Base-by-base conservation (phyloP, 2,113 vertebrate species). In the Patagioenas fasciata region DNA sequence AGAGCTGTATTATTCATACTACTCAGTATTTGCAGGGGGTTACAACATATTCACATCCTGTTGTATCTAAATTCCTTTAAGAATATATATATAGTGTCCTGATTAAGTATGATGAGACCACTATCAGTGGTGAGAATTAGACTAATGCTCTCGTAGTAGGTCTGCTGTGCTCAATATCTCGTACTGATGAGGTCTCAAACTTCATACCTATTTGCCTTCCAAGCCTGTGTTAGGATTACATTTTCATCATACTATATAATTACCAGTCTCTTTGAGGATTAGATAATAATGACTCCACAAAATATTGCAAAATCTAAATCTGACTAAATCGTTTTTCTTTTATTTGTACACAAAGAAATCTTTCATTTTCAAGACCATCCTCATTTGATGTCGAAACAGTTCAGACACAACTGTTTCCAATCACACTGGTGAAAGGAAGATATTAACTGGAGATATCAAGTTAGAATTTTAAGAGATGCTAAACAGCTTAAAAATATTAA, bases 221-320 rank as follows among this genome's bases (percentile, higher is more conserved):
- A 90, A 83, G 38, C n/a, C 54, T 47, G 13, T 73, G 65, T 29
- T 80, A 26, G 38, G 56, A 62, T 73, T 83, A 16, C 31, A 62
- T 78, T 88, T 92, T 78, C 70, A 78, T 82, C 31, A n/a, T 9
- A 5, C 5, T 56, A 4, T 31, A 10, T 65, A 64, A 77, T 61
- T 61, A 40, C 15, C 40, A 47, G 19, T 80, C 53, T 73, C 58
- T 66, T 75, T 77, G 4, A 10, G 54, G 44, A 73, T 32, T 36
- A 47, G 47, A 51, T 66, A 78, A 15, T 54, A 88, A 74, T 74
- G 82, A 83, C 67, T 86, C 56, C 86, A 79, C 58, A 66, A 66
- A 81, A 69, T n/a, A 60, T 36, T 70, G 51, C 36, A 71, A 94
- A 85, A 94, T 85, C 91, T 58, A 40, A 70, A 80, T 92, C 75